Conservation (phyloP, 2,797 vertebrate genomes). For the Melanotaenia pygmaea region DNA sequence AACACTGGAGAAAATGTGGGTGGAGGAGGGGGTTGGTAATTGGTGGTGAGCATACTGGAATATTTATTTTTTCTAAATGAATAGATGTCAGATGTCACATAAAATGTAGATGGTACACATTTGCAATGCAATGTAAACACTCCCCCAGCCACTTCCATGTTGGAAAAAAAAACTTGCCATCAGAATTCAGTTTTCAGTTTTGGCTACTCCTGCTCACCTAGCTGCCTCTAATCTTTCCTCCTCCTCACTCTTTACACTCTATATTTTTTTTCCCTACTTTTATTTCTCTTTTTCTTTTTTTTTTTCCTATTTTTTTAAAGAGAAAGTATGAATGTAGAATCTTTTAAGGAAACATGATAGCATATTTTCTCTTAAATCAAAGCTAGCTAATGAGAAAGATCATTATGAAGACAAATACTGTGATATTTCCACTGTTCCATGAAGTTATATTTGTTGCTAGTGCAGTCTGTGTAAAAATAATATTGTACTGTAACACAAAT, state of each 20-base stretch:
- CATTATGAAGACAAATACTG: not conserved
- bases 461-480: not conserved
- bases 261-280: constrained; percentile 17
- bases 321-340: not conserved
- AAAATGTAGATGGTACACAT: constrained; percentile 17
- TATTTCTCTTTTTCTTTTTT: not conserved
- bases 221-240: constrained; percentile 24
- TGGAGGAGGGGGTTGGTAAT: not conserved
- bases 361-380: not conserved
- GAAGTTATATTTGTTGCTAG: constrained; percentile 5
- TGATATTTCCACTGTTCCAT: not conserved
- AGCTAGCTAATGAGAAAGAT: not conserved
- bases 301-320: not conserved
- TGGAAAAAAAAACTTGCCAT: constrained; percentile 45
- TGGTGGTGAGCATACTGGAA: constrained; percentile 43
- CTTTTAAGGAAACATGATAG: not conserved
- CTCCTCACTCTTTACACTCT: constrained; percentile 23
- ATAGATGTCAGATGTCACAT: constrained; percentile 40
- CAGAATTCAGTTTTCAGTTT: constrained; percentile 22
- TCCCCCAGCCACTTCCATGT: constrained; percentile 40
- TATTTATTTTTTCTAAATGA: constrained; percentile 34
- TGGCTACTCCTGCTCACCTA: constrained; percentile 48
- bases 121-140: constrained; percentile 26
- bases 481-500: not conserved
- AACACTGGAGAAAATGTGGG: constrained; percentile 38